These are phyloP conservation scores for Sylvilagus bachmani DNA, from an alignment of 2,113 vertebrate species.

Conservation along the genomic window DNA sequence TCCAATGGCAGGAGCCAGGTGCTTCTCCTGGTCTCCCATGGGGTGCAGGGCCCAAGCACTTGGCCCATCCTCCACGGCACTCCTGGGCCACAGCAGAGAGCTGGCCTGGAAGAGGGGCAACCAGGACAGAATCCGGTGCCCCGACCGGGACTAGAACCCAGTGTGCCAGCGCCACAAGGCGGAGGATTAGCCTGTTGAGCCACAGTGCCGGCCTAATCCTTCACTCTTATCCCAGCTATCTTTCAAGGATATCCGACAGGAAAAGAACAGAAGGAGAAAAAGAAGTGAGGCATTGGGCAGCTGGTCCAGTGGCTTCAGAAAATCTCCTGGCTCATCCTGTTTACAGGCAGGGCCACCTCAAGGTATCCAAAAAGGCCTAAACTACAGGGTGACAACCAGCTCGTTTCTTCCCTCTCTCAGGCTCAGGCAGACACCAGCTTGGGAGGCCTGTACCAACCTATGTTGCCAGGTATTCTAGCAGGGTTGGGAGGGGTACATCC, in stretches of 20 bases:
- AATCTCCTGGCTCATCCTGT: background rate
- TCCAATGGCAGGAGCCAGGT: too few species aligned
- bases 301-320: conserved; percentile 3
- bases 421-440: background rate
- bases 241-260: background rate
- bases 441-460: background rate
- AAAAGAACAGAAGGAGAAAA: background rate
- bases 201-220: too few species aligned
- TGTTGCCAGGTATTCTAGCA: background rate
- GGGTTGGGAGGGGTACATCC: background rate
- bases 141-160: too few species aligned
- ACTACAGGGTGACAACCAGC: background rate
- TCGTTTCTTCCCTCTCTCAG: background rate
- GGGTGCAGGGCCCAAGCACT: too few species aligned
- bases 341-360: background rate
- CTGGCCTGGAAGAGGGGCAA: too few species aligned
- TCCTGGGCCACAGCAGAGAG: too few species aligned
- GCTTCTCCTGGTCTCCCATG: too few species aligned
- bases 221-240: background rate
- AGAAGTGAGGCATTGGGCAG: background rate
- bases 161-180: too few species aligned
- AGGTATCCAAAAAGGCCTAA: background rate
- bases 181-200: too few species aligned
- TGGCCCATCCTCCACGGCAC: too few species aligned
- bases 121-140: too few species aligned